A percentile compares a stretch with the other conserved stretches of the same genome.
Evolutionary conservation across 2,888 invertebrate genomes (phyloP).

Genomic region (Coelopa pilipes): DNA sequence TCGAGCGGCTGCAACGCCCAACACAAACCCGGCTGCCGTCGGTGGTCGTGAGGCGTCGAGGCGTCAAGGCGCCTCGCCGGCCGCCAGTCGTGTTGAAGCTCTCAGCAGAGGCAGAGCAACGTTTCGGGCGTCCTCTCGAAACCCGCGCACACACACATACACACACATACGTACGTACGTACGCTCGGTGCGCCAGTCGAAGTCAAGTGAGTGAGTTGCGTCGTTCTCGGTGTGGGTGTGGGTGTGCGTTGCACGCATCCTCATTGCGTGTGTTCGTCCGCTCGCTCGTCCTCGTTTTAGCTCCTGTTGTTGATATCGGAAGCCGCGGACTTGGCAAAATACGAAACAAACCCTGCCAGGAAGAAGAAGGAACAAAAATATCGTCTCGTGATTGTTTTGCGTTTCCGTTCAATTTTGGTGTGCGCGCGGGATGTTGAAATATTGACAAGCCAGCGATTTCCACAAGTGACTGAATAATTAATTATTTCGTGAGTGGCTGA

Average conservation of each 20-base stretch:
- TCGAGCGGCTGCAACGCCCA: not conserved
- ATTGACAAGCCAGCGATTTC: no score
- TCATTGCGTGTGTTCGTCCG: not conserved
- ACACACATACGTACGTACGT: no score
- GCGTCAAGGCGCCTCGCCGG: constrained; percentile 15
- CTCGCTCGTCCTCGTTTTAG: not conserved
- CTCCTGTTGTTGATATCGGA: not conserved
- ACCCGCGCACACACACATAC: not conserved
- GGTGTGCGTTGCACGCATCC: not conserved
- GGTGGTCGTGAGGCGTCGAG: not conserved
- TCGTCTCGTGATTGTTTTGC: no score
- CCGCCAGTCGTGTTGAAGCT: constrained; percentile 54
- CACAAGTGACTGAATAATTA: no score
- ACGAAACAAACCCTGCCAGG: no score
- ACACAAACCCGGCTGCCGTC: not conserved
- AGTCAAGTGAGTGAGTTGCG: no score
- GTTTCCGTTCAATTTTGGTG: no score
- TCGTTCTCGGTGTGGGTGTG: not conserved
- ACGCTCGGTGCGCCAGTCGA: no score
- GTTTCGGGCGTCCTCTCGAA: constrained; percentile 15
- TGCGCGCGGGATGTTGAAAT: no score
- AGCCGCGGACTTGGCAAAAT: no score
- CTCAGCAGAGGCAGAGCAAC: constrained; percentile 55
- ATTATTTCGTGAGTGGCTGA: no score
- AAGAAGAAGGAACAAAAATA: no score